Base-by-base conservation (phyloP, 1,140 invertebrate species). In the Ptiloglossa arizonensis region DNA sequence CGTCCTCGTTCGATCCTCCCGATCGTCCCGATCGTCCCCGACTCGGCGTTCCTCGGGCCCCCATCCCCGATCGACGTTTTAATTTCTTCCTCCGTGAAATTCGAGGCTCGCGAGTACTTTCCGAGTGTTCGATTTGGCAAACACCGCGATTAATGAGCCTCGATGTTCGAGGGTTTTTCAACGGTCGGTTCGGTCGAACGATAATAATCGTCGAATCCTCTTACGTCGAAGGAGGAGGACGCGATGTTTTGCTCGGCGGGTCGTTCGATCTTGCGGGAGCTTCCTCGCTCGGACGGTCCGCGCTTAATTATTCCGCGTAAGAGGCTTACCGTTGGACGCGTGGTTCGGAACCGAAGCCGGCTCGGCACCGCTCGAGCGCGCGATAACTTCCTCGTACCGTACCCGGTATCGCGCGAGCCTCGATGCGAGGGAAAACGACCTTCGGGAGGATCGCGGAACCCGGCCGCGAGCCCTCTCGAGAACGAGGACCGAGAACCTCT, bases 281-380 rank as follows among this genome's bases (percentile, higher is more conserved):
- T 60, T 38, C 38, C 27, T 59, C 50, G 41, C 41, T 62, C 57
- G 57, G 62, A 67, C 69, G 71, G 46, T 57, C 69, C 59, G 15
- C 59, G 67, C 62, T 83, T 86, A 77, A 81, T 85, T 82, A 86
- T 85, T 82, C 77, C 70, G 38, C 74, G 22, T 86, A 86, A 86
- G 76, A 83, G 80, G 85, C 85, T 86, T 86, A 83, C 72, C 75
- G 86, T 86, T 86, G 81, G 75, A 80, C 66, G 75, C 79, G 76
- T 86, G 73, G 59, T 83, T 63, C 63, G 52, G 67, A 71, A 84
- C 83, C 59, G 81, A 59, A 80, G 77, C 77, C 70, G 76, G 70
- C 81, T 84, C 76, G 76, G 70, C 82, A 71, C 19, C 60, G 54
- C 48, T 84, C 82, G 38, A 83, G 71, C 80, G 77, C 81, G 71